Evolutionary conservation across 2,113 vertebrate species (phyloP), one percentile per base, ranked within the genome.

Genomic region (Amphiprion percula): DNA sequence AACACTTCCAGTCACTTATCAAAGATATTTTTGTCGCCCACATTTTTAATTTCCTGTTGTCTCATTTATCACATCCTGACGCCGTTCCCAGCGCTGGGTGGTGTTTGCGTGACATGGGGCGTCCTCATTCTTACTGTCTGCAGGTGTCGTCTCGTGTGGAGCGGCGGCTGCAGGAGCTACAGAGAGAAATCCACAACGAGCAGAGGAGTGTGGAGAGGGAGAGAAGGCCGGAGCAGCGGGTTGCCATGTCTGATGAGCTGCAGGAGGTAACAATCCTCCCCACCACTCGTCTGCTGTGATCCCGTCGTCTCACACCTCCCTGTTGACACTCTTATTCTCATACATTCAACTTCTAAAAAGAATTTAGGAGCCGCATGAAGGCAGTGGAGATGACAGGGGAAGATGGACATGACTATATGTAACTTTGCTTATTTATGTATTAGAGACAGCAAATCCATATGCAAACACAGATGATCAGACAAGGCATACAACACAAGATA

Each of bases 111-210:
- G 82, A 87, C 74, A 67, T 1, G n/a, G 72, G 49, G 53, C 26
- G 10, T 68, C 41, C 55, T 39, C 63, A 16, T 7, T 76, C 64
- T 89, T n/a, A 4, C 24, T 62, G 39, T 79, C 63, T 88, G 65
- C 80, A 98, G 98, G 95, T 95, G 68, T 94, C 97, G 0, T 94
- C 96, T 64, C 95, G 95, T 0, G 96, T 98, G 65, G 96, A 98
- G 89, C 94, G 90, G 49, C 95, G 96, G 72, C 95, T 99, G 79
- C 95, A 96, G 79, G 96, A 97, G 82, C 94, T 98, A 69, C 96
- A 98, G 75, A 93, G 92, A 82, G 96, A 96, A 86, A 96, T 96
- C 94, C 93, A 77, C 56, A 54, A 87, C 0, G 96, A 96, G 82
- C 92, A 93, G 16, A 93, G 94, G 47, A 74, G 94, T 4, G 71